A percentile compares a stretch with the other conserved stretches of the same genome.
Conservation (phyloP, 2,888 invertebrate species). For the Drosophila prolongata region DNA sequence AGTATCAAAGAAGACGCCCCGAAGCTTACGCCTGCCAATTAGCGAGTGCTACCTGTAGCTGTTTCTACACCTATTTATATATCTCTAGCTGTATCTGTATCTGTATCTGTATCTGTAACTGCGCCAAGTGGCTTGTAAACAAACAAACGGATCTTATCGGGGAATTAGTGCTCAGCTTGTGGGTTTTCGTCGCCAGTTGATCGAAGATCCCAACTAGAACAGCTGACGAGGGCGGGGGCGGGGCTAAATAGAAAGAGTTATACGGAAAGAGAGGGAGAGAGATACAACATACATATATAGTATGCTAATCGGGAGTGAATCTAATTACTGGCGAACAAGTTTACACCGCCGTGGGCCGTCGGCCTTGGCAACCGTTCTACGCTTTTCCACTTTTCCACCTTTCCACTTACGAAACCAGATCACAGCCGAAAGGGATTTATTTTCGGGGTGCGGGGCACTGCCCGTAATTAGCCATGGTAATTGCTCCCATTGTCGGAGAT, state of each 20-base stretch:
- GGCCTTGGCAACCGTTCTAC: constrained; percentile 39
- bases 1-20: background rate
- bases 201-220: constrained; percentile 27
- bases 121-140: constrained; percentile 31
- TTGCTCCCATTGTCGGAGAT: constrained; percentile 34
- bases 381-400: constrained; percentile 20
- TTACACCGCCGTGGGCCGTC: constrained; percentile 43
- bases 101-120: constrained; percentile 28
- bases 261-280: background rate
- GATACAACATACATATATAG: background rate
- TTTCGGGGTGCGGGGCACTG: constrained; percentile 4
- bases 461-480: constrained; percentile 31
- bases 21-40: constrained; percentile 4
- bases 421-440: constrained; percentile 30
- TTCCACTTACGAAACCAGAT: constrained; percentile 30
- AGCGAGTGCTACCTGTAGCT: constrained; percentile 18
- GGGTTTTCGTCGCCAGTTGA: constrained; percentile 2
- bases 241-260: background rate
- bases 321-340: constrained; percentile 65
- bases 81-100: constrained; percentile 13
- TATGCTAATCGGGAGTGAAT: constrained; percentile 61
- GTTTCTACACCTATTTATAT: background rate
- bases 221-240: constrained; percentile 14
- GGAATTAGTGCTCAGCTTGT: constrained; percentile 17
- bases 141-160: constrained; percentile 45